phyloP scores from a whole-genome alignment of 2,113 vertebrate species.

The Erythrocercus mccallii region DNA sequence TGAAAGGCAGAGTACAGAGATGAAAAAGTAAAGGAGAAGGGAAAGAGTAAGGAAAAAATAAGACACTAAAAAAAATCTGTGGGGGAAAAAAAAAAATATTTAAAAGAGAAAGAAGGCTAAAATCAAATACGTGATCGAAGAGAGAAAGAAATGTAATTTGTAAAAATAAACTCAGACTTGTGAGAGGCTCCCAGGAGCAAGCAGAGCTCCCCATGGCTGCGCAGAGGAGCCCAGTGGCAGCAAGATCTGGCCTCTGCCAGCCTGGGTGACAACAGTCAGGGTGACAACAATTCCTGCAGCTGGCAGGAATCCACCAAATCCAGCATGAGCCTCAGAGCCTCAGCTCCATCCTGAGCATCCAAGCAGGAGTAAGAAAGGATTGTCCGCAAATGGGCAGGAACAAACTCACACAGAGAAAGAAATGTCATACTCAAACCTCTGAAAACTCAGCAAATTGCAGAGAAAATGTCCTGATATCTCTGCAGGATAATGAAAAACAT shows the following conservation, averaged over 20 bases:
- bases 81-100: not conserved
- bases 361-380: not conserved
- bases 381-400: not conserved
- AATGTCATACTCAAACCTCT: not conserved
- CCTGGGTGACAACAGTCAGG: not conserved
- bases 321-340: rapidly evolving
- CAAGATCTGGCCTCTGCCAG: not conserved
- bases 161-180: not conserved
- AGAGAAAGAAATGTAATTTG: not conserved
- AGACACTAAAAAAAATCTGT: not conserved
- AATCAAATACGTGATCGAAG: not conserved
- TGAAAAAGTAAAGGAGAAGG: not conserved
- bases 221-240: not conserved
- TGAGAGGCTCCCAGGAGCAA: not conserved
- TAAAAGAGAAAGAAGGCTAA: not conserved
- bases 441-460: not conserved
- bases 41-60: not conserved
- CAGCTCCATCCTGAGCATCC: not conserved
- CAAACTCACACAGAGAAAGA: not conserved
- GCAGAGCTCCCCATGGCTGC: not conserved
- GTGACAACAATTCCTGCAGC: no score
- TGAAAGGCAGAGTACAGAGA: not conserved
- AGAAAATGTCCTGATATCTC: not conserved
- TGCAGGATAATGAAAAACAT: not conserved
- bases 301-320: not conserved